A percentile compares a stretch with the other conserved stretches of the same genome.
Conservation (phyloP, 2,888 invertebrate genomes). For the Adineta ricciae region DNA sequence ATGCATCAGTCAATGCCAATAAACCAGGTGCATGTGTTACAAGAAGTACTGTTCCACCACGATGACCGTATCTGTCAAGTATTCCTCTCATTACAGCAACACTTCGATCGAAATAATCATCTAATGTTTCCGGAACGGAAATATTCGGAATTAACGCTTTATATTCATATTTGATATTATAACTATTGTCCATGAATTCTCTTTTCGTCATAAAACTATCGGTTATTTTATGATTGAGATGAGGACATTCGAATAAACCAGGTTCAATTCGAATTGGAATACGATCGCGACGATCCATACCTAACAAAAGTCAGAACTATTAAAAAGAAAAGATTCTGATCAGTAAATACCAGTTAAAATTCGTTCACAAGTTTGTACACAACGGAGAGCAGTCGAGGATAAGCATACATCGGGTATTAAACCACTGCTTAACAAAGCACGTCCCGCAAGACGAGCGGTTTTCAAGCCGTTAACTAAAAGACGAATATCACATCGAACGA, state of each 20-base stretch:
- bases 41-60: constrained; percentile 71
- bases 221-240: constrained; percentile 44
- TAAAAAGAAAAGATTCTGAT: not conserved
- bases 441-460: not conserved
- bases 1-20: not conserved
- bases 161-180: constrained; percentile 26
- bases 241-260: constrained; percentile 84
- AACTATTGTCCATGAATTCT: constrained; percentile 24
- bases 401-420: not conserved
- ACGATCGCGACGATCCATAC: constrained; percentile 54
- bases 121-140: constrained; percentile 18
- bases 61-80: not conserved
- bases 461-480: not conserved
- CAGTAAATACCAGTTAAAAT: not conserved
- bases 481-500: not conserved
- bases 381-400: not conserved
- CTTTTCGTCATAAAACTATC: constrained; percentile 26
- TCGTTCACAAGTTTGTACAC: not conserved
- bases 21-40: constrained; percentile 72
- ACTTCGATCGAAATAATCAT: constrained; percentile 25
- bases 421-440: not conserved
- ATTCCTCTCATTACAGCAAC: constrained; percentile 1
- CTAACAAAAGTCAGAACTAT: constrained; percentile 36
- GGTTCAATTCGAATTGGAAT: constrained; percentile 61
- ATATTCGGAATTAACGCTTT: constrained; percentile 9